Evolutionary conservation across 2,113 vertebrate species (phyloP).

Genomic region (Erinaceus europaeus): DNA sequence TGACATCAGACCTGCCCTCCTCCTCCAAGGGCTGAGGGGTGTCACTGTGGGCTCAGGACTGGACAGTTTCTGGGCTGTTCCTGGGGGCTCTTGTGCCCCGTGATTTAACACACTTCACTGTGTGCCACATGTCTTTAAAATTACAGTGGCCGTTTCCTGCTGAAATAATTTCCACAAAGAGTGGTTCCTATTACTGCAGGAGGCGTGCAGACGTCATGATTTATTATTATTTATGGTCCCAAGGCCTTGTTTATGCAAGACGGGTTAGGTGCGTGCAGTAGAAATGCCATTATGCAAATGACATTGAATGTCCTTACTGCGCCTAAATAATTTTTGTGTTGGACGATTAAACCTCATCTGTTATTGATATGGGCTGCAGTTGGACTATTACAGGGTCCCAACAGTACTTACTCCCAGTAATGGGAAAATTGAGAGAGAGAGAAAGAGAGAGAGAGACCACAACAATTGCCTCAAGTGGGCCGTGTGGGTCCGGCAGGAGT

Average conservation of each 20-base stretch:
- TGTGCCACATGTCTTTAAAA: conserved; percentile 85
- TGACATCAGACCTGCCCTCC: neutral
- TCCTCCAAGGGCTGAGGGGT: neutral
- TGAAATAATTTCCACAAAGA: conserved; percentile 88
- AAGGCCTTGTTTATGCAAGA: conserved; percentile 89
- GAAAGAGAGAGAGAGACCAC: conserved; percentile 89
- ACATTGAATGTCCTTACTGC: conserved; percentile 88
- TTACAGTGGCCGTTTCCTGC: conserved; percentile 86
- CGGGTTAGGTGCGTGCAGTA: conserved; percentile 87
- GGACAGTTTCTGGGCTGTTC: neutral
- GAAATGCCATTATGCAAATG: conserved; percentile 99
- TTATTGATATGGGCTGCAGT: conserved; percentile 98
- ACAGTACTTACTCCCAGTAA: conserved; percentile 93
- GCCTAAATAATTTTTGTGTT: conserved; percentile 94
- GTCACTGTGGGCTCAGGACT: neutral
- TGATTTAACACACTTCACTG: conserved; percentile 79
- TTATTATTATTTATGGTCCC: conserved; percentile 91
- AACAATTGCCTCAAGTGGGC: conserved; percentile 89
- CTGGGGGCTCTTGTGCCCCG: neutral
- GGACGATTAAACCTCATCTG: conserved; percentile 98
- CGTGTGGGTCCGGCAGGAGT: conserved; percentile 85
- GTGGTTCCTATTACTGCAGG: conserved; percentile 85
- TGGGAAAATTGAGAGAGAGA: conserved; percentile 92
- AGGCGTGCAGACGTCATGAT: conserved; percentile 84
- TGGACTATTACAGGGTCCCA: conserved; percentile 93